Base-by-base conservation (phyloP, 2,113 vertebrate species). In the Gasterosteus nipponicus region DNA sequence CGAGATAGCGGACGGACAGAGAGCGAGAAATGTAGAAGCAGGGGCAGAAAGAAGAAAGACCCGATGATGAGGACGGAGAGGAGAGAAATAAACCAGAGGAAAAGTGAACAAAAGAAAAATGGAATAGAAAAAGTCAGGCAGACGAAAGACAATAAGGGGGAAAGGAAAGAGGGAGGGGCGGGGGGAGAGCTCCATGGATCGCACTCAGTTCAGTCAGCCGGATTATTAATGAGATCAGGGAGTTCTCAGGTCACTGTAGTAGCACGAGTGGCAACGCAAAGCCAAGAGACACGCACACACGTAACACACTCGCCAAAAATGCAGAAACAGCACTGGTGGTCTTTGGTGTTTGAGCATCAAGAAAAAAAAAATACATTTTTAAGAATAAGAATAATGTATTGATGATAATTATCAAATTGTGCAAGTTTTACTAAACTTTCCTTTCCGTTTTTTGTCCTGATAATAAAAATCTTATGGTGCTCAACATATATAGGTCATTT, bases 221-320 rank as follows among this genome's bases (percentile, higher is more conserved):
- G 88, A 93, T 94, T 93, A 93, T 92, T 93, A 93, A 92, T 90
- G 80, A 91, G 88, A 92, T 92, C 86, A 86, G 75, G 29, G 59
- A 76, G 72, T 87, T 82, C 77, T 73, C 72, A 88, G 86, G 89
- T 89, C 78, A 77, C 78, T 78, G 76, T 81, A 68, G 84, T 53
- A 64, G 69, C 65, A 76, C 57, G 68, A 79, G 81, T 38, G 41
- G 65, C 69, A 67, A 81, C 47, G 31, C 62, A 46, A 65, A 73
- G 63, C 46, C 58, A 57, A 58, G 61, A 85, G 8, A 64, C 66
- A 58, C 83, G 61, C 54, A 39, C 53, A 39, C 65, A 49, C 9
- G 35, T 14, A 79, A 53, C 39, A 63, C 47, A 31, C 72, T 57
- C 10, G 9, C 1, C 63, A 39, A 51, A 61, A 57, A 62, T 18